Base-by-base conservation (phyloP, 2,888 invertebrate species). In the Oxytorus armatus region DNA sequence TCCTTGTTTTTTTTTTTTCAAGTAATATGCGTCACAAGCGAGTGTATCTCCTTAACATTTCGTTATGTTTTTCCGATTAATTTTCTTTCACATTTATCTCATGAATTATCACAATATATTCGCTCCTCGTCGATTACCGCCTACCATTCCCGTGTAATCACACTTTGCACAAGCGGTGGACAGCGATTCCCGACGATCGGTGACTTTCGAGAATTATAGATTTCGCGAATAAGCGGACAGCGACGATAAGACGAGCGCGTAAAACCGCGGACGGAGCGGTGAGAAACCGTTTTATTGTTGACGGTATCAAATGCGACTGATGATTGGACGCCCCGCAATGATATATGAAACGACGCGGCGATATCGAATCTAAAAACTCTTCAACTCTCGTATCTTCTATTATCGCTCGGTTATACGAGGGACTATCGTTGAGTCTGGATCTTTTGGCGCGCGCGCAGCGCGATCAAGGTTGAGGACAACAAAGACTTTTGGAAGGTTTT, bases 41-140 rank as follows among this genome's bases (percentile, higher is more conserved):
- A 59, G 47, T 63, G 8, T 44, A 39, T 76, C 42, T 39, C 16
- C 36, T 55, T 29, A 74, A 65, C 57, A 57, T 69, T 69, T 59
- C 29, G 14, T 49, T 61, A 25, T 49, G n/a, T 36, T 59, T 21
- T 59, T 14, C 23, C 25, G 18, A 42, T 65, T 59, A 47, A 18
- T 25, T 11, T 16, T 39, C 21, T 23, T 36, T 11, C 3, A 69
- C 14, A 29, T 25, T 69, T 47, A 36, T 70, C 51, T 76, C 61
- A 76, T 72, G 72, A 79, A 79, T 76, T 79, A 79, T 79, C 79
- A 79, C 79, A 79, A 79, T 79, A 72, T 79, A 66, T 74, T 68
- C 73, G 68, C 75, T 76, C n/a, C 59, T 65, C 76, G 68, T 68
- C 70, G 72, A 72, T 29, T n/a, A 65, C 21, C 55, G 49, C 49